Conservation (phyloP, 2,888 invertebrate species). For the Lymantria monacha region DNA sequence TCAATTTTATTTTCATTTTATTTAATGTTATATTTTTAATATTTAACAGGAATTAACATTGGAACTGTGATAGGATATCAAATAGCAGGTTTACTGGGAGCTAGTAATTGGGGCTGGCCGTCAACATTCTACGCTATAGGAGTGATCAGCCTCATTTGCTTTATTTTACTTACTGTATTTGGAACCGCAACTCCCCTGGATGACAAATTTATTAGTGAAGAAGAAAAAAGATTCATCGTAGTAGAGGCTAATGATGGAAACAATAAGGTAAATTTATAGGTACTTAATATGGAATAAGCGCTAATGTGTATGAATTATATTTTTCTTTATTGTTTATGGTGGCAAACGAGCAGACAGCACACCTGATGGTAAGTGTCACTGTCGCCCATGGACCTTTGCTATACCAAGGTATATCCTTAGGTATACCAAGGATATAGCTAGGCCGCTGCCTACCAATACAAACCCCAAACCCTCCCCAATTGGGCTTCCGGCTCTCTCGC, state of each 20-base stretch:
- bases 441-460: too few relatives aligned
- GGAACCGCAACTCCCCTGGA: constrained; percentile 71
- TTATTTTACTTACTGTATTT: constrained; percentile 59
- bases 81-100: constrained; percentile 82
- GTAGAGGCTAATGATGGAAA: constrained; percentile 66
- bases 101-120: constrained; percentile 82
- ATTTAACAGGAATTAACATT: constrained; percentile 78
- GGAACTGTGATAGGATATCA: constrained; percentile 79
- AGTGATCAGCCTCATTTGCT: constrained; percentile 70
- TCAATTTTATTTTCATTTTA: too few relatives aligned
- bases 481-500: too few relatives aligned
- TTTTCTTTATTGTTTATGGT: too few relatives aligned
- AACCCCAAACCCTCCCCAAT: too few relatives aligned
- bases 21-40: too few relatives aligned
- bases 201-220: constrained; percentile 62
- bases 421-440: too few relatives aligned
- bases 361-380: too few relatives aligned
- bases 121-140: constrained; percentile 84
- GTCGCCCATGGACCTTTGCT: too few relatives aligned
- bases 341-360: too few relatives aligned
- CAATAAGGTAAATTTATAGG: too few relatives aligned
- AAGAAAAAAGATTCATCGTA: constrained; percentile 74
- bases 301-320: not conserved
- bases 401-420: too few relatives aligned
- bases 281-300: not conserved